Evolutionary conservation across 2,113 vertebrate genomes (phyloP).

Genomic region (Neogobius melanostomus): DNA sequence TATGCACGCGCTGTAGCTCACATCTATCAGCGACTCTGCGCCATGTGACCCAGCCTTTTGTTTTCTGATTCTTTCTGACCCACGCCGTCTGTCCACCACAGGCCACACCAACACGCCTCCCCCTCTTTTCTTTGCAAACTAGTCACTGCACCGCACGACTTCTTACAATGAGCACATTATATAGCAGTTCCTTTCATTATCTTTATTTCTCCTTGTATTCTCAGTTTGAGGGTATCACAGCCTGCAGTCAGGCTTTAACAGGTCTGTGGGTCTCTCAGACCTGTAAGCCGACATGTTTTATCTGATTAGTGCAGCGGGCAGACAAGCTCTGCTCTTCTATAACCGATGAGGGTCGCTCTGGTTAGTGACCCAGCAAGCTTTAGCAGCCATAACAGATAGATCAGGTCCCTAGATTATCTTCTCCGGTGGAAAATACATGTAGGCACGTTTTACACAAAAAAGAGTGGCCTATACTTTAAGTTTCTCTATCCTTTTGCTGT

Average conservation of each 20-base stretch:
- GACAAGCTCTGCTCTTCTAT: constrained; percentile 29
- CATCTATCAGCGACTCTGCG: constrained; percentile 61
- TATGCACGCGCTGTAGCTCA: constrained; percentile 48
- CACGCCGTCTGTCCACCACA: constrained; percentile 58
- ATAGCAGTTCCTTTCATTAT: constrained; percentile 13
- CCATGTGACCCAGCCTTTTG: constrained; percentile 65
- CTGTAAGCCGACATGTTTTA: constrained; percentile 48
- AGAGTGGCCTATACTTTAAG: constrained; percentile 2
- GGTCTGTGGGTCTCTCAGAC: constrained; percentile 46
- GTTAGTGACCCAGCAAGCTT: constrained; percentile 26
- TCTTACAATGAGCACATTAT: constrained; percentile 42
- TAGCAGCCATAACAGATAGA: constrained; percentile 35
- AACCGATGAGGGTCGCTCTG: constrained; percentile 46
- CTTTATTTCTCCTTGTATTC: constrained; percentile 18
- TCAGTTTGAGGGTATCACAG: constrained; percentile 25
- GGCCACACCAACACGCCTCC: constrained; percentile 44
- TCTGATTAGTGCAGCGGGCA: constrained; percentile 53
- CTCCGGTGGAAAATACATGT: constrained; percentile 10
- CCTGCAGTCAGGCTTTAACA: constrained; percentile 36
- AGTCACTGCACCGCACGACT: constrained; percentile 28
- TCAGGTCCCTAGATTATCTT: constrained; percentile 40
- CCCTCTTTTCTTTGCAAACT: constrained; percentile 28
- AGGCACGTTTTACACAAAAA: constrained; percentile 4
- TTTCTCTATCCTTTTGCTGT: not conserved
- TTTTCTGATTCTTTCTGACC: constrained; percentile 42